A percentile compares a stretch with the other conserved stretches of the same genome.
phyloP scores from a whole-genome alignment of 2,888 invertebrate species.

The Pseudeuparius sepicola region DNA sequence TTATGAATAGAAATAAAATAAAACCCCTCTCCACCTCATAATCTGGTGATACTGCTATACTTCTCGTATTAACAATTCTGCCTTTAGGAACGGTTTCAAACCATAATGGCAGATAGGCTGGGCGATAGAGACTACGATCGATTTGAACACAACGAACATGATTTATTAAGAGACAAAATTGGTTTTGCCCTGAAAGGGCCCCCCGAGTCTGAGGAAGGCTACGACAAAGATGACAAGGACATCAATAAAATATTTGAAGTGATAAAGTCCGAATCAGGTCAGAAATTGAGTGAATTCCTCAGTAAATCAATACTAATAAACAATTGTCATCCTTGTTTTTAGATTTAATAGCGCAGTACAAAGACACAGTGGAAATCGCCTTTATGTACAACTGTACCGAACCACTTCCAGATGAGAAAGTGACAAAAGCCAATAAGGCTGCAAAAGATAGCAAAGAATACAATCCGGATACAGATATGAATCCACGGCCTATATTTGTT shows the following conservation, averaged over 20 bases:
- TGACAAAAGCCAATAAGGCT: constrained; percentile 27
- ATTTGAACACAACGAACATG: constrained; percentile 43
- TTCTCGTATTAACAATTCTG: too few species aligned
- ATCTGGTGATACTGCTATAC: too few species aligned
- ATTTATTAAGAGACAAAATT: constrained; percentile 45
- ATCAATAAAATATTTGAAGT: constrained; percentile 27
- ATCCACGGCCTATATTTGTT: constrained; percentile 32
- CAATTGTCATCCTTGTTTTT: too few species aligned
- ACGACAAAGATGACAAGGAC: constrained; percentile 27
- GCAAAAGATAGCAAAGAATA: constrained; percentile 26
- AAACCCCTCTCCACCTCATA: too few species aligned
- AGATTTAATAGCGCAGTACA: constrained; percentile 27
- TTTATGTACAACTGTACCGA: constrained; percentile 30
- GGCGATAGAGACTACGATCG: constrained; percentile 46
- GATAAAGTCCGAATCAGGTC: constrained; percentile 26
- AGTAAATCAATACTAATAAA: too few species aligned
- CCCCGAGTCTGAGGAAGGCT: constrained; percentile 41
- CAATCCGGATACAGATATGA: constrained; percentile 31
- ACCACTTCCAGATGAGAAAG: constrained; percentile 30
- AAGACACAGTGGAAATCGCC: constrained; percentile 27
- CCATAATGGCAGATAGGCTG: constrained; percentile 47
- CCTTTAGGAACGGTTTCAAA: constrained; percentile 44
- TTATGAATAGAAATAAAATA: too few species aligned
- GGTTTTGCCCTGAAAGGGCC: constrained; percentile 48
- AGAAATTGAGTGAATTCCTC: too few species aligned